These are phyloP conservation scores for Myxocyprinus asiaticus DNA, from an alignment of 2,113 vertebrate genomes.

Conservation along the genomic window DNA sequence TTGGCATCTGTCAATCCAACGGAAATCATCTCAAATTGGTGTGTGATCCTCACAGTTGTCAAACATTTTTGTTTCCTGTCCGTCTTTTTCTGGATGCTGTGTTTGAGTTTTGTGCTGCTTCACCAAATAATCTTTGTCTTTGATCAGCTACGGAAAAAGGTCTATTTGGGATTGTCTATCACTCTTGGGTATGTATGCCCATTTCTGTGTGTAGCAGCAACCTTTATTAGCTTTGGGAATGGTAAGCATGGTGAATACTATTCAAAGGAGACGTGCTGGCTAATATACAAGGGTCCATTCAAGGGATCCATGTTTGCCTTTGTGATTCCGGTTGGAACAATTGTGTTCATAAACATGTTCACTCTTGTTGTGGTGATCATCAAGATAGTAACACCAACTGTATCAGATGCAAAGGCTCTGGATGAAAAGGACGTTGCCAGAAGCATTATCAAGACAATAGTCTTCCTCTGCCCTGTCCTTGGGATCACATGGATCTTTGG, in stretches of 20 bases:
- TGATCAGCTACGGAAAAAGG: conserved; percentile 79
- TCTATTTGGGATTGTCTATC: conserved; percentile 76
- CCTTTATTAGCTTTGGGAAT: conserved; percentile 64
- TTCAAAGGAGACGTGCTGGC: conserved; percentile 74
- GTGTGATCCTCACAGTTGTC: conserved; percentile 73
- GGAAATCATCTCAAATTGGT: conserved; percentile 46
- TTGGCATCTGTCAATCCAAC: conserved; percentile 59
- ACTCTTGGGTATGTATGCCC: conserved; percentile 84
- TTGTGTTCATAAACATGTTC: conserved; percentile 81
- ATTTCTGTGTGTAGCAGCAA: conserved; percentile 76
- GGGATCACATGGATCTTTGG: conserved; percentile 77
- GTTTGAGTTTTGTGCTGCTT: conserved; percentile 85
- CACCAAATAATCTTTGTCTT: conserved; percentile 86
- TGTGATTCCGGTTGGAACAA: conserved; percentile 76
- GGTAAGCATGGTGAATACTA: conserved; percentile 68
- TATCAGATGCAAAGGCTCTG: background rate
- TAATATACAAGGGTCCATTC: conserved; percentile 69
- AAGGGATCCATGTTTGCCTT: conserved; percentile 82
- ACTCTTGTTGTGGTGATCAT: conserved; percentile 82
- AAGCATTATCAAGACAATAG: conserved; percentile 68
- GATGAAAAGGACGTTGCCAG: conserved; percentile 63
- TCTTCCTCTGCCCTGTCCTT: conserved; percentile 75
- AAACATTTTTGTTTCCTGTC: conserved; percentile 88
- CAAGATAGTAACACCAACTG: conserved; percentile 79
- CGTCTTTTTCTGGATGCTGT: conserved; percentile 94